Percentiles rank a stretch among this genome's conserved stretches.
These are phyloP conservation scores for Brachyalestes nurse DNA, from an alignment of 2,797 vertebrate species.

Conservation along the genomic window DNA sequence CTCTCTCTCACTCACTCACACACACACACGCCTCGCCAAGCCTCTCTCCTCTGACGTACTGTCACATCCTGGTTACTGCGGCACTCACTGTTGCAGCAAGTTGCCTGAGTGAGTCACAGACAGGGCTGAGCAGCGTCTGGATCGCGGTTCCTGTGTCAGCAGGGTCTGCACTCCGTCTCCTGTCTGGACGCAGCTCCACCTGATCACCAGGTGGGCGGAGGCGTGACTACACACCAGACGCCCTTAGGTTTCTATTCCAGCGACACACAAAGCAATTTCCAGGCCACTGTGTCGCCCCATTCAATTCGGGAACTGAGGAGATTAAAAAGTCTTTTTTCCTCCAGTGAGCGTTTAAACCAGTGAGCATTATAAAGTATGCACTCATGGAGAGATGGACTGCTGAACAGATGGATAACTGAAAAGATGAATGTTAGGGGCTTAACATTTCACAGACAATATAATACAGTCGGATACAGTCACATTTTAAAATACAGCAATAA, in stretches of 20 bases:
- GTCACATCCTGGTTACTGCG: conserved; percentile 44
- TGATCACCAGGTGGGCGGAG: conserved; percentile 15
- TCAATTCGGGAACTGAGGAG: not conserved
- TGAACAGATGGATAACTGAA: too few species aligned
- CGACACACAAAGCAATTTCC: not conserved
- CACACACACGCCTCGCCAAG: not conserved
- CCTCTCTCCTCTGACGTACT: conserved; percentile 27
- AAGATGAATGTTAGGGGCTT: too few species aligned
- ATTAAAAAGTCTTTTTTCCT: not conserved
- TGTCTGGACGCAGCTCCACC: conserved; percentile 11
- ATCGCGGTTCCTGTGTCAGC: conserved; percentile 3
- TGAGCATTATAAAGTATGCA: not conserved
- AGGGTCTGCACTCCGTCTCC: conserved; percentile 1
- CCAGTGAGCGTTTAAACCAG: not conserved
- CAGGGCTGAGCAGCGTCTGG: not conserved
- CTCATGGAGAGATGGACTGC: not conserved
- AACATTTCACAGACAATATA: too few species aligned
- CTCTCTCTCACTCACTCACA: not conserved
- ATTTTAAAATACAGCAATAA: too few species aligned
- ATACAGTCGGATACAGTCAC: too few species aligned
- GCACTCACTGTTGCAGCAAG: conserved; percentile 11
- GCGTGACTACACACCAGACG: not conserved
- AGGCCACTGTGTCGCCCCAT: not conserved
- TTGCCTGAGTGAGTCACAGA: conserved; percentile 21
- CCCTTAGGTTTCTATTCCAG: not conserved